These are phyloP conservation scores for Dysdera silvatica DNA, from an alignment of 1,140 invertebrate genomes.

Conservation along the genomic window DNA sequence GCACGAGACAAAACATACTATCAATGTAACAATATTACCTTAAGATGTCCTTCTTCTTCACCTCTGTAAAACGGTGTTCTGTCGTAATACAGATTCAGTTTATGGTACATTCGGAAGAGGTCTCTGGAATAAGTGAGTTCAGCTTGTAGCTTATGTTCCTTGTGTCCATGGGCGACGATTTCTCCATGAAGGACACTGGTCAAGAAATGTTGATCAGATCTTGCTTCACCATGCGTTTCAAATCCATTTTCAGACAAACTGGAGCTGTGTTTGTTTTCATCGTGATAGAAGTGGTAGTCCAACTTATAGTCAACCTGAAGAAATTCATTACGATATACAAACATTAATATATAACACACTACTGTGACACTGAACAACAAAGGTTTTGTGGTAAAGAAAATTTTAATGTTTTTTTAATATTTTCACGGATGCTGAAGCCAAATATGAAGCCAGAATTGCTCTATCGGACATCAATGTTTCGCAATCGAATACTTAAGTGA, in stretches of 20 bases:
- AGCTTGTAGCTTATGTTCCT: slow-evolving; percentile 5
- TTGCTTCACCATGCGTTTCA: neutral
- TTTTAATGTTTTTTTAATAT: no score
- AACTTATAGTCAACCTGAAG: slow-evolving; percentile 1
- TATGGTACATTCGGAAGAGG: slow-evolving; percentile 1
- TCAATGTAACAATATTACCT: no score
- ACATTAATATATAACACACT: no score
- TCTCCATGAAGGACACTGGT: slow-evolving; percentile 11
- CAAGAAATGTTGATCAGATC: neutral
- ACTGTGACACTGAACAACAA: no score
- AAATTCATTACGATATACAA: no score
- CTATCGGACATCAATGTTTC: no score
- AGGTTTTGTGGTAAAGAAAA: no score
- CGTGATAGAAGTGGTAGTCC: slow-evolving; percentile 7
- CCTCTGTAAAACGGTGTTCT: slow-evolving; percentile 18
- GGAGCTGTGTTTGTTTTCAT: neutral
- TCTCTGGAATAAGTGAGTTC: slow-evolving; percentile 4
- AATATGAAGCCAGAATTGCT: no score
- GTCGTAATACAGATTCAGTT: slow-evolving; percentile 23
- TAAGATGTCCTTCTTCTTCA: slow-evolving; percentile 13
- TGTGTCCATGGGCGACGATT: neutral
- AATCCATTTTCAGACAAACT: neutral
- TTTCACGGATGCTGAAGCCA: no score
- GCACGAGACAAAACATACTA: no score
- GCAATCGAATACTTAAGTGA: no score